phyloP scores from a whole-genome alignment of 2,888 invertebrate species.

The Thereva unica region DNA sequence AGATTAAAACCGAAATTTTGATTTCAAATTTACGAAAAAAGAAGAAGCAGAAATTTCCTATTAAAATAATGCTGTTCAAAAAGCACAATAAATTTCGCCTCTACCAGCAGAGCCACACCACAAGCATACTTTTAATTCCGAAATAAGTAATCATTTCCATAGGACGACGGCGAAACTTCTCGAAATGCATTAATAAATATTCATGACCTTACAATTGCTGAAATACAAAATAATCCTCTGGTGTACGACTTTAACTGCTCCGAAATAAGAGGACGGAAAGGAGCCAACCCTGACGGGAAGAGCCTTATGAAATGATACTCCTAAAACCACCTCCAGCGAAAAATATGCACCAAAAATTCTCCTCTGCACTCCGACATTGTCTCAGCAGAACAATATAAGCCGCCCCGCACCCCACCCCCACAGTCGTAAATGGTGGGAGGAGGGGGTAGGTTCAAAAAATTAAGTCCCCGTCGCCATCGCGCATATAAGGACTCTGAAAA shows the following conservation, averaged over 20 bases:
- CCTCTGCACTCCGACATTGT: constrained; percentile 15
- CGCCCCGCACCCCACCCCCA: too few species aligned
- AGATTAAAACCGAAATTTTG: too few species aligned
- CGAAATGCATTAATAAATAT: constrained; percentile 28
- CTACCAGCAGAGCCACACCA: too few species aligned
- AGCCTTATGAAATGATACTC: constrained; percentile 2
- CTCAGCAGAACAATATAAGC: not conserved
- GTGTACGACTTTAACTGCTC: constrained; percentile 10
- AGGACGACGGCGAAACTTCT: not conserved
- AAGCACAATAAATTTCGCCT: too few species aligned
- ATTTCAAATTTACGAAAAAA: too few species aligned
- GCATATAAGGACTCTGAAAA: constrained; percentile 15
- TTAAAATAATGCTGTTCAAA: too few species aligned
- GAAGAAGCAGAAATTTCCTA: too few species aligned
- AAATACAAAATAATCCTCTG: constrained; percentile 23
- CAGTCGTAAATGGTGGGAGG: not conserved
- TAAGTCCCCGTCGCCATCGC: constrained; percentile 22
- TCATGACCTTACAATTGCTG: constrained; percentile 23
- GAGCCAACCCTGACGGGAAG: not conserved
- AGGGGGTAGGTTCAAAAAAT: constrained; percentile 17
- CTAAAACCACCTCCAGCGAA: constrained; percentile 18
- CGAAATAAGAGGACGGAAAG: not conserved
- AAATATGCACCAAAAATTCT: constrained; percentile 19
- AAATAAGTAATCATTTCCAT: constrained; percentile 7
- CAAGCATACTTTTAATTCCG: not conserved